phyloP scores from a whole-genome alignment of 1,140 invertebrate species.

The Mya arenaria region DNA sequence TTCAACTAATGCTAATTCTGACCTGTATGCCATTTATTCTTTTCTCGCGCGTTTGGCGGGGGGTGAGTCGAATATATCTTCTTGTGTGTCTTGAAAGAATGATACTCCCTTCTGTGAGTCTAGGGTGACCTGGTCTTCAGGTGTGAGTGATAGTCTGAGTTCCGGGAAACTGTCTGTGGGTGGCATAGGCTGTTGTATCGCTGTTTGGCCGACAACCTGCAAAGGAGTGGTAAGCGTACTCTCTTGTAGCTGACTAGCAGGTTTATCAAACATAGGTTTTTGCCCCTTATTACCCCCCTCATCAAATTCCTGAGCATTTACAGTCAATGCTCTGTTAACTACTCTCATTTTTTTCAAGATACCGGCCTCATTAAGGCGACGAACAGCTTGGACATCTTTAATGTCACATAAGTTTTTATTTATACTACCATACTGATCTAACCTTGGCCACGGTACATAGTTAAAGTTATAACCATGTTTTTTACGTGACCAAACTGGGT shows the following conservation, averaged over 20 bases:
- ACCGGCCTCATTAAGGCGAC: not conserved
- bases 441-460: conserved; percentile 1
- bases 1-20: no score
- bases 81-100: not conserved
- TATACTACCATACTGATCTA: not conserved
- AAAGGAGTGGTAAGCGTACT: not conserved
- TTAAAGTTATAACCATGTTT: not conserved
- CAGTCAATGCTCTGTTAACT: no score
- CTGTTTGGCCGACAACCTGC: no score
- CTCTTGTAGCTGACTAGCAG: not conserved
- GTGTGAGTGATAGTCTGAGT: not conserved
- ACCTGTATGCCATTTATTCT: no score
- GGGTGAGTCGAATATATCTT: not conserved
- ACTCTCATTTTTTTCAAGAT: not conserved
- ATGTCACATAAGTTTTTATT: not conserved
- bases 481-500: not conserved
- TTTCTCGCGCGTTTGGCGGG: no score
- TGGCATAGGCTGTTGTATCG: no score
- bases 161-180: no score
- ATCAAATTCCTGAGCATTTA: not conserved
- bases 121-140: not conserved
- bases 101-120: not conserved
- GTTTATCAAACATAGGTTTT: not conserved
- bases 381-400: not conserved
- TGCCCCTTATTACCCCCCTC: no score